Base-by-base conservation (phyloP, 2,797 vertebrate species). In the Rhinatrema bivittatum region DNA sequence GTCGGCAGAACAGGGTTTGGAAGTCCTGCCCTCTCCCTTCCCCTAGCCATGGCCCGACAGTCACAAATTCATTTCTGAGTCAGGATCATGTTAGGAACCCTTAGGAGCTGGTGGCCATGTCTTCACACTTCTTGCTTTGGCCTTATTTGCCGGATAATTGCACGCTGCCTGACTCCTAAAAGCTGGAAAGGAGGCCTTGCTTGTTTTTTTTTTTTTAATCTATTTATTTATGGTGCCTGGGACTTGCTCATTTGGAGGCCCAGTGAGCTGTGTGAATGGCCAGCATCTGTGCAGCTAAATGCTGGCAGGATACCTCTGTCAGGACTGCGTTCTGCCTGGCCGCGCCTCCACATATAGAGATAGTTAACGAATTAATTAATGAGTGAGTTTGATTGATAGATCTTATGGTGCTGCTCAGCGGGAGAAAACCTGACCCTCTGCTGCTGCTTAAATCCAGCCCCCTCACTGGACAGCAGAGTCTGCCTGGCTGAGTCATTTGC, bases 331-430 rank as follows among this genome's bases (percentile, higher is more conserved):
- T 74, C 67, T 6, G 65, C 69, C 61, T 57, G 62, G 60, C 53
- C 64, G 44, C 62, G 41, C 71, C 65, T 70, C 72, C 63, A 54
- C 70, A 63, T 74, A 46, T 62, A 50, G 70, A 66, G 74, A 66
- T 73, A 73, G 72, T 62, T 72, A 73, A 72, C 72, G 70, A 78
- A 76, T 68, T 72, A 73, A 78, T 75, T 80, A 76, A 70, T 55
- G 74, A 77, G 65, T 27, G 60, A 20, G 50, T 38, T 53, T 79
- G 78, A 76, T 68, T 50, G 81, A 76, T 65, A 60, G 74, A 39
- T 73, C 69, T 23, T 29, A 47, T 22, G 51, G 69, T 32, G 62
- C 29, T 61, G n/a, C 73, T 24, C 74, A 57, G 76, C 70, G 40
- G 76, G 76, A n/a, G 70, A 42, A 50, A 64, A 67, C 46, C 66